phyloP scores from a whole-genome alignment of 2,797 vertebrate genomes.

The Falco cherrug region DNA sequence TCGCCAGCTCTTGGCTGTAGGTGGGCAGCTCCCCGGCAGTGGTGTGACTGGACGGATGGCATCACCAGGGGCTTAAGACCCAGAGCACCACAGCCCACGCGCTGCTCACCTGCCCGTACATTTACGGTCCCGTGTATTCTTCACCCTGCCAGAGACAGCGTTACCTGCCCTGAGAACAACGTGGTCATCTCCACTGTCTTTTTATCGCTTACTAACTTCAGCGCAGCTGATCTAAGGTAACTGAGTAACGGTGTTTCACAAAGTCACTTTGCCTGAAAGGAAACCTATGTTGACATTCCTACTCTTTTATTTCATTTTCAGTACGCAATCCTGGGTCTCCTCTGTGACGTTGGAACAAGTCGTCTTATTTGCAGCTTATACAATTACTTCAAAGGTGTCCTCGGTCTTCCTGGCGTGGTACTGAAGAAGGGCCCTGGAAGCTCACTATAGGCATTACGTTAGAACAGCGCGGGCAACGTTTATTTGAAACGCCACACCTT shows the following conservation, averaged over 20 bases:
- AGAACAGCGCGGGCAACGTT: not conserved
- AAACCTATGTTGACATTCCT: not conserved
- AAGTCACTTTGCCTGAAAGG: not conserved
- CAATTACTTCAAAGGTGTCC: not conserved
- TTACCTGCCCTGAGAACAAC: not conserved
- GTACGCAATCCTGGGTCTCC: not conserved
- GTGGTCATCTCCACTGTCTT: not conserved
- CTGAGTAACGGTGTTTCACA: not conserved
- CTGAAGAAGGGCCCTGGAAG: not conserved
- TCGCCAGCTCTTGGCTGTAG: rapidly evolving
- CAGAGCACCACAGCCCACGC: rapidly evolving
- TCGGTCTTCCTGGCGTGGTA: not conserved
- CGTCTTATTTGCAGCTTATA: not conserved
- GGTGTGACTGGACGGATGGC: not conserved
- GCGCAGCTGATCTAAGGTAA: not conserved
- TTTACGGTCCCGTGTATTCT: not conserved
- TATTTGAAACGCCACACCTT: not conserved
- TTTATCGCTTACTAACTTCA: not conserved
- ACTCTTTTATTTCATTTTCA: not conserved
- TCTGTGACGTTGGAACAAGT: not conserved
- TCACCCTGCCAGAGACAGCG: not conserved
- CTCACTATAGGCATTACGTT: not conserved
- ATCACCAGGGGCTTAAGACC: not conserved
- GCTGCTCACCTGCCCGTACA: rapidly evolving
- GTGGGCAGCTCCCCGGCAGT: not conserved